phyloP scores from a whole-genome alignment of 2,888 invertebrate species.

The Lithophane socia region DNA sequence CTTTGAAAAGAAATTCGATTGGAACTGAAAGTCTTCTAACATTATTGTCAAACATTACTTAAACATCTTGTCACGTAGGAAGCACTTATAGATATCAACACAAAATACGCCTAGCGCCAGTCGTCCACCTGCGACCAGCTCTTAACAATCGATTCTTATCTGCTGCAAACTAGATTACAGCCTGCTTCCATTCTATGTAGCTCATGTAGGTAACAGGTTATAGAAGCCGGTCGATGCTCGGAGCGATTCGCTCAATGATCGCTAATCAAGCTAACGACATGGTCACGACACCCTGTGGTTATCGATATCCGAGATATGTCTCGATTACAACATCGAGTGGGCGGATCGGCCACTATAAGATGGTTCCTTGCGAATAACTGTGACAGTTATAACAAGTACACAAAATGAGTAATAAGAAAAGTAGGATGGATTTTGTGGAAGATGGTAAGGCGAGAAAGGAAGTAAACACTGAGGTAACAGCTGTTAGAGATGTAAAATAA shows the following conservation, averaged over 20 bases:
- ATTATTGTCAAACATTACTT: neutral
- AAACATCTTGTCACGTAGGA: constrained; percentile 1
- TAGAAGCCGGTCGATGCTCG: constrained; percentile 48
- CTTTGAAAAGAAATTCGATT: neutral
- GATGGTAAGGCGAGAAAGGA: neutral
- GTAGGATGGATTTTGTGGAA: neutral
- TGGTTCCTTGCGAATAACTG: constrained; percentile 17
- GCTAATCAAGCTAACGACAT: constrained; percentile 61
- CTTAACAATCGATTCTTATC: constrained; percentile 46
- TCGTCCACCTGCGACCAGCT: constrained; percentile 35
- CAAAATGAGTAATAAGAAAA: neutral
- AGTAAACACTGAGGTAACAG: neutral
- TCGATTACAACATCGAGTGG: constrained; percentile 50
- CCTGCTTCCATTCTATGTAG: constrained; percentile 45
- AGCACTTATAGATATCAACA: neutral
- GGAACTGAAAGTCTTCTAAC: neutral
- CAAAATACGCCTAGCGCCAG: constrained; percentile 19
- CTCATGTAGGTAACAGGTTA: constrained; percentile 52
- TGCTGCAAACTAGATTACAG: constrained; percentile 53
- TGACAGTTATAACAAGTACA: neutral
- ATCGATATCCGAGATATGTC: constrained; percentile 49
- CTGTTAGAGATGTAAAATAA: constrained; percentile 3
- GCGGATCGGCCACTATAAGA: constrained; percentile 7
- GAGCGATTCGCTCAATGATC: constrained; percentile 54
- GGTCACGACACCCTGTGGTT: constrained; percentile 58